Evolutionary conservation across 2,888 invertebrate genomes (phyloP).

Genomic region (Cephus pygmeus): DNA sequence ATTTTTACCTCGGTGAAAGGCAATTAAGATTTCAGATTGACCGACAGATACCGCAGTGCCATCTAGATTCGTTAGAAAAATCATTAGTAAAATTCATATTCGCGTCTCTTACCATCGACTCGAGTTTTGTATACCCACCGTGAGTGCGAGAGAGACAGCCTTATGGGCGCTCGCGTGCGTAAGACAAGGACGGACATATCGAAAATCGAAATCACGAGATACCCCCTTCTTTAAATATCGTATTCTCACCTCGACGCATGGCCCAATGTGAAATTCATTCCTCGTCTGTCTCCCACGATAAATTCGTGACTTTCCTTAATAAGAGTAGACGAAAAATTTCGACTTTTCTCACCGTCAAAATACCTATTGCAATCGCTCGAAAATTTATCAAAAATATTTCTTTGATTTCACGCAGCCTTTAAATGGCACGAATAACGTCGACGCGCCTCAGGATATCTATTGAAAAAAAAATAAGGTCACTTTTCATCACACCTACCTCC

Average conservation of each 20-base stretch:
- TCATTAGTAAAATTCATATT: not conserved
- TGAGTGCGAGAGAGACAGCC: not conserved
- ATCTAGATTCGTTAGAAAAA: not conserved
- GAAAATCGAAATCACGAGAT: not conserved
- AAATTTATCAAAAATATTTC: not conserved
- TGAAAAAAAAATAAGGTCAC: conserved; percentile 21
- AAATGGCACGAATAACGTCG: not conserved
- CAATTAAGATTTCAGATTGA: no score
- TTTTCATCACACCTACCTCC: conserved; percentile 8
- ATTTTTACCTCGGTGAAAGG: not conserved
- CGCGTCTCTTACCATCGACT: not conserved
- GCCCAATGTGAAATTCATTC: no score
- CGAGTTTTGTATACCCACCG: not conserved
- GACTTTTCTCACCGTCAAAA: no score
- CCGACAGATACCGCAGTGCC: no score
- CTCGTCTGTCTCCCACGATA: not conserved
- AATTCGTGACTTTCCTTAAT: not conserved
- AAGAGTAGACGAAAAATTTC: not conserved
- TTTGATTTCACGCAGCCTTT: not conserved
- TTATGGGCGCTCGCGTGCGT: not conserved
- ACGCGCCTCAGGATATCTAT: conserved; percentile 7
- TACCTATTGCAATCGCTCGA: no score
- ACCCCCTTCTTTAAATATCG: no score
- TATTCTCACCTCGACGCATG: no score
- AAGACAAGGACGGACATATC: not conserved